Evolutionary conservation across 1,140 invertebrate species (phyloP).

Genomic region (Drosophila paulistorum): DNA sequence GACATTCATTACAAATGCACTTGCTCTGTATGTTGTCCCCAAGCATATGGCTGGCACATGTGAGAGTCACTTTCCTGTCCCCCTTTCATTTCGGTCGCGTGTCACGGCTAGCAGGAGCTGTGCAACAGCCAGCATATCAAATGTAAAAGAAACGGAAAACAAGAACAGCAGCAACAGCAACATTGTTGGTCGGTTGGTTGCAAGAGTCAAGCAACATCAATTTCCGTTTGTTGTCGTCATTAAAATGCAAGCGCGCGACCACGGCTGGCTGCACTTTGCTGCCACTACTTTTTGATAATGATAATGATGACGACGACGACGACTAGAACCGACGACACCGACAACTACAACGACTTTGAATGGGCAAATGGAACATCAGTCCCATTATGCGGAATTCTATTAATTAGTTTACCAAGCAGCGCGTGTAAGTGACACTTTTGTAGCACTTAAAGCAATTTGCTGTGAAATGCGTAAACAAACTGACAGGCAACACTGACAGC

Average conservation of each 20-base stretch:
- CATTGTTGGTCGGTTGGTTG: conserved; percentile 60
- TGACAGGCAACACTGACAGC: conserved; percentile 59
- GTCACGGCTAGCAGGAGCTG: conserved; percentile 20
- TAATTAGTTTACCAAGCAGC: conserved; percentile 60
- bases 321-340: background rate
- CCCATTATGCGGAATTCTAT: conserved; percentile 44
- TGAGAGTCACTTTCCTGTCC: conserved; percentile 9
- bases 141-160: conserved; percentile 38
- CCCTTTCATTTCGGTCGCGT: conserved; percentile 52
- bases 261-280: conserved; percentile 48
- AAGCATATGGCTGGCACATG: conserved; percentile 67
- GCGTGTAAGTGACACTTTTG: conserved; percentile 57
- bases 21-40: conserved; percentile 3
- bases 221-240: conserved; percentile 78
- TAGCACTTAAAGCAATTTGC: conserved; percentile 75
- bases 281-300: conserved; percentile 45
- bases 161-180: conserved; percentile 55
- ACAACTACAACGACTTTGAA: background rate
- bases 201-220: conserved; percentile 60
- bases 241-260: conserved; percentile 60
- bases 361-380: conserved; percentile 13
- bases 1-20: conserved; percentile 34
- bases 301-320: conserved; percentile 16
- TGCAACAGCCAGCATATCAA: conserved; percentile 33
- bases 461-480: conserved; percentile 60